Percentiles rank a stretch among this genome's conserved stretches.
phyloP scores from a whole-genome alignment of 2,888 invertebrate species.

The Drosophila helvetica region DNA sequence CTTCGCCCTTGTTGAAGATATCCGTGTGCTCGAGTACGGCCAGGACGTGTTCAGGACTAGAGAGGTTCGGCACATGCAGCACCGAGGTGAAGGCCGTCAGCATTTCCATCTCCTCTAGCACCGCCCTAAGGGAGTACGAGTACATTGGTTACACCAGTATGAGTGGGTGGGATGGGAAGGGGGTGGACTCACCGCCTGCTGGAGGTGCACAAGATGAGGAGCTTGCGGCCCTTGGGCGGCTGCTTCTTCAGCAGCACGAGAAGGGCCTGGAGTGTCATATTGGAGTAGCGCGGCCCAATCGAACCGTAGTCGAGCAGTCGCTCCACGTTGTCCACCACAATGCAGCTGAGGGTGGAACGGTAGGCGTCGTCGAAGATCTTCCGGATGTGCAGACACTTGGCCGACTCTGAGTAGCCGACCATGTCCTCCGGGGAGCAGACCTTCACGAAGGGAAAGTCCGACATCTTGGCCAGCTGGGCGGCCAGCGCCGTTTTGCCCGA shows the following conservation, averaged over 20 bases:
- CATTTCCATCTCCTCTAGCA: conserved; percentile 97
- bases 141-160: background rate
- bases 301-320: conserved; percentile 98
- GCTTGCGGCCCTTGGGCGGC: conserved; percentile 96
- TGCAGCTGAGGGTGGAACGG: conserved; percentile 97
- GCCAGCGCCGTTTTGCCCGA: conserved; percentile 98
- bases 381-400: conserved; percentile 96
- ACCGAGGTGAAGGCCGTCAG: conserved; percentile 95
- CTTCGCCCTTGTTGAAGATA: conserved; percentile 90
- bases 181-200: conserved; percentile 89
- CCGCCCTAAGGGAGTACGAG: conserved; percentile 87
- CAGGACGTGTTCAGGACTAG: conserved; percentile 92
- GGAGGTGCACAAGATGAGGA: conserved; percentile 96
- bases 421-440: conserved; percentile 98
- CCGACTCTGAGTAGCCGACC: conserved; percentile 97
- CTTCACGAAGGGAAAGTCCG: conserved; percentile 99
- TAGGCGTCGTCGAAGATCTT: conserved; percentile 99
- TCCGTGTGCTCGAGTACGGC: conserved; percentile 92
- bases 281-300: conserved; percentile 99
- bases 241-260: conserved; percentile 97
- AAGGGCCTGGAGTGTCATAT: conserved; percentile 97
- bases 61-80: conserved; percentile 96
- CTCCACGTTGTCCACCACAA: conserved; percentile 99
- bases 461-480: conserved; percentile 97
- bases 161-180: no score